Evolutionary conservation across 2,113 vertebrate species (phyloP).

Genomic region (Carassius gibelio): DNA sequence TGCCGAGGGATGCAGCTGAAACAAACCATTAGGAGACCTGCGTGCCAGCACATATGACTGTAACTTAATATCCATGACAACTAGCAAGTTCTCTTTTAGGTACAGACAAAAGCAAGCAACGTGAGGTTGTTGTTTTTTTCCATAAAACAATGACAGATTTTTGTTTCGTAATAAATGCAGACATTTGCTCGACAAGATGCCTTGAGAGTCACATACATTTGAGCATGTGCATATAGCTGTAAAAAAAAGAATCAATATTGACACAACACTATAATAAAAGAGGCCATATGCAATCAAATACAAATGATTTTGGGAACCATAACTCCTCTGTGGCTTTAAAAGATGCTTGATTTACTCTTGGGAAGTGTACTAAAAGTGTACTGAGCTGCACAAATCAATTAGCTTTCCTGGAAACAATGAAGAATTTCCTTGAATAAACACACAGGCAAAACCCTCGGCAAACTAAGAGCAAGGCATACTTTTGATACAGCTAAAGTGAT

Average conservation of each 20-base stretch:
- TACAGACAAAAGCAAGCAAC: slow-evolving; percentile 29
- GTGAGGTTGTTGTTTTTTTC: not conserved
- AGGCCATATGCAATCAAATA: not conserved
- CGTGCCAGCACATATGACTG: slow-evolving; percentile 43
- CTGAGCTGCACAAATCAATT: slow-evolving; percentile 19
- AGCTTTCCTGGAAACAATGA: slow-evolving; percentile 12
- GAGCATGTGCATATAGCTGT: not conserved
- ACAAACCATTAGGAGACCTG: slow-evolving; percentile 4
- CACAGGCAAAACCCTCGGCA: not conserved
- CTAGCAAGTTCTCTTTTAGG: slow-evolving; percentile 30
- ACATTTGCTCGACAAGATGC: not conserved
- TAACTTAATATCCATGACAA: slow-evolving; percentile 53
- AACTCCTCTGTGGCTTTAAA: slow-evolving; percentile 27
- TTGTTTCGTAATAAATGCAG: not conserved
- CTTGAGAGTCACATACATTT: not conserved
- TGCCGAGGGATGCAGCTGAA: slow-evolving; percentile 39
- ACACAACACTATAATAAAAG: not conserved
- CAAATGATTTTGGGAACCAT: not conserved
- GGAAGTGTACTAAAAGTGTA: slow-evolving; percentile 3
- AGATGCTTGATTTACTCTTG: not conserved
- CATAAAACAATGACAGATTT: not conserved
- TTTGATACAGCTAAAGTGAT: slow-evolving; percentile 44
- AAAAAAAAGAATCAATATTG: not conserved
- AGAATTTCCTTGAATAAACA: slow-evolving; percentile 14
- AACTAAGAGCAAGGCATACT: not conserved